Percentiles rank a stretch among this genome's conserved stretches.
These are phyloP conservation scores for Galaxea fascicularis DNA, from an alignment of 92 coral and sea anemone species.

Conservation along the genomic window DNA sequence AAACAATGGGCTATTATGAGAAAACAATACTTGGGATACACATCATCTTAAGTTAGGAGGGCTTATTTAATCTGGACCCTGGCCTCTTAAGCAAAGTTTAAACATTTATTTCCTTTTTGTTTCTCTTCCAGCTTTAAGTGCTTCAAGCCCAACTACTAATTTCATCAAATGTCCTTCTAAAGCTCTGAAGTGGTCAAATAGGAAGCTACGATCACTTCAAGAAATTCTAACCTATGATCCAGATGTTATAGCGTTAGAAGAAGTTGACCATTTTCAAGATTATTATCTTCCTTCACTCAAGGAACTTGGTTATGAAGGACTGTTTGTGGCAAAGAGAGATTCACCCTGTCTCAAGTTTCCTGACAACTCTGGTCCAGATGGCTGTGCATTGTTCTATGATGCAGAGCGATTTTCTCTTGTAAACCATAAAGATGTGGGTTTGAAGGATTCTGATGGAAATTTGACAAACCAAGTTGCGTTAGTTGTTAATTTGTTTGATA, in stretches of 20 bases:
- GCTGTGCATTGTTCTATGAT: slow-evolving; percentile 90
- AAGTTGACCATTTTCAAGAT: slow-evolving; percentile 96
- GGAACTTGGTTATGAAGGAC: slow-evolving; percentile 77
- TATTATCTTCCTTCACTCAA: slow-evolving; percentile 75
- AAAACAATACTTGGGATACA: no score
- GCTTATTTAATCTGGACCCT: no score
- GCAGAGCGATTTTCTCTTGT: slow-evolving; percentile 72
- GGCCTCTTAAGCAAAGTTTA: background rate
- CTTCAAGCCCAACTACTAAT: slow-evolving; percentile 85
- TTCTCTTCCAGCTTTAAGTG: slow-evolving; percentile 76
- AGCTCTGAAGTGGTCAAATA: slow-evolving; percentile 81
- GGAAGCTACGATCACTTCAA: slow-evolving; percentile 81
- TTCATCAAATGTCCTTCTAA: slow-evolving; percentile 86
- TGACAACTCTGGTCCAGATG: slow-evolving; percentile 93
- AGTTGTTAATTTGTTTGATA: slow-evolving; percentile 71
- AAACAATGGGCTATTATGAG: no score
- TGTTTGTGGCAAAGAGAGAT: slow-evolving; percentile 76
- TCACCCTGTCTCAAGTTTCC: slow-evolving; percentile 90
- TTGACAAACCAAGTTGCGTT: slow-evolving; percentile 87
- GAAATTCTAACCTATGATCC: slow-evolving; percentile 85
- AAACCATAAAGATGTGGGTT: slow-evolving; percentile 55
- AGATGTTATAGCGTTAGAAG: slow-evolving; percentile 87
- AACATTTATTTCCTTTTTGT: background rate
- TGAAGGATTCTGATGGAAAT: slow-evolving; percentile 72
- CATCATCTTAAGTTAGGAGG: no score